Evolutionary conservation across 2,797 vertebrate species (phyloP).

Genomic region (Amniataba percoides): DNA sequence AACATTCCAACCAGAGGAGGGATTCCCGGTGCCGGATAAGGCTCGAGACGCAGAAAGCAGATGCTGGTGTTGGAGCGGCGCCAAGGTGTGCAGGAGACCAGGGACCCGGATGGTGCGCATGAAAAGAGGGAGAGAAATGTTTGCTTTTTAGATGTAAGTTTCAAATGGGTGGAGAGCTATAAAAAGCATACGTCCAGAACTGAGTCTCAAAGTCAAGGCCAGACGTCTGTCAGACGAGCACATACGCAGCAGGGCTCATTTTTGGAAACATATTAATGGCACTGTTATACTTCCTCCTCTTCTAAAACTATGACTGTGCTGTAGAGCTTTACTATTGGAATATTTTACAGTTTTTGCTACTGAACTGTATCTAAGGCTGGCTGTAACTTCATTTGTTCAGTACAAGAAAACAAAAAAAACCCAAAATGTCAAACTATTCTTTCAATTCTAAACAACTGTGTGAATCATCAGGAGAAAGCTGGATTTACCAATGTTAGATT

Average conservation of each 20-base stretch:
- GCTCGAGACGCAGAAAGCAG: slow-evolving; percentile 79
- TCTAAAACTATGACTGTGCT: slow-evolving; percentile 7
- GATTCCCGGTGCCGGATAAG: slow-evolving; percentile 70
- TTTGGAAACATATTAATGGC: slow-evolving; percentile 38
- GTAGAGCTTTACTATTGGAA: slow-evolving; percentile 10
- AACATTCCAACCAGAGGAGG: slow-evolving; percentile 74
- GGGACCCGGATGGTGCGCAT: slow-evolving; percentile 65
- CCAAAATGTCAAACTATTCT: not conserved
- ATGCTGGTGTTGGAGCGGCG: slow-evolving; percentile 73
- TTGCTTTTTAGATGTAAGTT: slow-evolving; percentile 79
- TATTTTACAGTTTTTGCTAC: not conserved
- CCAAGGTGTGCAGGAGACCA: slow-evolving; percentile 75
- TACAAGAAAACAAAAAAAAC: not conserved
- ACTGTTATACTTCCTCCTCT: slow-evolving; percentile 28
- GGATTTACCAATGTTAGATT: not conserved
- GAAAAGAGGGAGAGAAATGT: slow-evolving; percentile 73
- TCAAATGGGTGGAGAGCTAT: slow-evolving; percentile 73
- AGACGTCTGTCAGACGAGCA: slow-evolving; percentile 56
- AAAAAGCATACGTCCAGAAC: slow-evolving; percentile 73
- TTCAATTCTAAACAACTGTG: not conserved
- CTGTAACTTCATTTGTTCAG: slow-evolving; percentile 8
- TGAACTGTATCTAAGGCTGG: not conserved
- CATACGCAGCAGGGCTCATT: slow-evolving; percentile 49
- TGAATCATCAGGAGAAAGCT: not conserved
- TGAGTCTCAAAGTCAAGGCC: slow-evolving; percentile 59